These are phyloP conservation scores for Panagrolaimus sp. DNA, from an alignment of 1,140 invertebrate genomes.

Conservation along the genomic window DNA sequence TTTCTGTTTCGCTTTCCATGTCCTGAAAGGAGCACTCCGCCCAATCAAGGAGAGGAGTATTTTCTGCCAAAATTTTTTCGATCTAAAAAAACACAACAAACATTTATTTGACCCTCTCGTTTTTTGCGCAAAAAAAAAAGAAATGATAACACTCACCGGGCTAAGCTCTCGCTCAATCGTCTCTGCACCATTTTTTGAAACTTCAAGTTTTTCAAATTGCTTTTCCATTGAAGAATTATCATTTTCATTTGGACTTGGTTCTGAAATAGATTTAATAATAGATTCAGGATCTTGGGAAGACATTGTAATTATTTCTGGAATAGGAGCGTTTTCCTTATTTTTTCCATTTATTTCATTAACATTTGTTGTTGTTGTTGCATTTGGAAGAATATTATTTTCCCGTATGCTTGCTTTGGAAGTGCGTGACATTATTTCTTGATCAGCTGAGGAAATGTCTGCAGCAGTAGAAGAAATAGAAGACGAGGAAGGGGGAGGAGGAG, in stretches of 20 bases:
- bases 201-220: background rate
- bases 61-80: constrained; percentile 1
- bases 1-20: background rate
- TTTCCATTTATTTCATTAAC: no score
- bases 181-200: background rate
- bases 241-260: background rate
- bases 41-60: background rate
- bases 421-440: no score
- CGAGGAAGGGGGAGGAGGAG: no score
- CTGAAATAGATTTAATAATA: background rate
- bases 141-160: background rate
- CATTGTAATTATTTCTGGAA: no score
- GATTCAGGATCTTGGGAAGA: background rate
- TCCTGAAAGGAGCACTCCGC: constrained; percentile 1
- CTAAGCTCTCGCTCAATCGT: background rate
- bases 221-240: background rate
- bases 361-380: no score
- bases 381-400: no score
- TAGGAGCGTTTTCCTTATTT: no score
- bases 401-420: no score
- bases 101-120: no score
- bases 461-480: no score
- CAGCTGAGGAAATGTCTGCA: no score
- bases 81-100: background rate
- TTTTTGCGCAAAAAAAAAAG: background rate